Conservation (phyloP, 1,140 invertebrate species). For the Octopus sinensis region DNA sequence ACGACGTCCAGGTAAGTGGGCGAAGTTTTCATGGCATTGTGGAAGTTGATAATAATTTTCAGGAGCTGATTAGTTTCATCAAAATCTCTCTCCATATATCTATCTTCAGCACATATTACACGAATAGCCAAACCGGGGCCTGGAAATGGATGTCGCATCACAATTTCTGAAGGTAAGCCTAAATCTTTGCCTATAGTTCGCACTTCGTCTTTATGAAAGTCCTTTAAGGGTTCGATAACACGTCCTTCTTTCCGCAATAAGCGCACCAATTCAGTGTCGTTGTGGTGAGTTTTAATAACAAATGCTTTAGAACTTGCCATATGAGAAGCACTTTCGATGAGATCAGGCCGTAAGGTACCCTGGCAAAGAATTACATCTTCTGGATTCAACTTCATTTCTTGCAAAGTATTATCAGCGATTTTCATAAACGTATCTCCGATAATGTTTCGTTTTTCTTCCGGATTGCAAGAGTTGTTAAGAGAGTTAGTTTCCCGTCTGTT, state of each 20-base stretch:
- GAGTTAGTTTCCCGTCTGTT: slow-evolving; percentile 78
- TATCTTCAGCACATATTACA: slow-evolving; percentile 91
- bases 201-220: slow-evolving; percentile 99
- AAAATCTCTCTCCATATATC: slow-evolving; percentile 93
- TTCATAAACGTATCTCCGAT: slow-evolving; percentile 98
- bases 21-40: slow-evolving; percentile 86
- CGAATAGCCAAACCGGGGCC: slow-evolving; percentile 85
- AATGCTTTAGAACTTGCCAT: slow-evolving; percentile 82
- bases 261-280: slow-evolving; percentile 92
- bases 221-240: slow-evolving; percentile 93
- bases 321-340: slow-evolving; percentile 93
- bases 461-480: slow-evolving; percentile 80
- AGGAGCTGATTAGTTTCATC: slow-evolving; percentile 87
- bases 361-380: slow-evolving; percentile 56
- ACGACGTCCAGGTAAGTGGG: slow-evolving; percentile 87
- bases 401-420: slow-evolving; percentile 56
- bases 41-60: slow-evolving; percentile 90
- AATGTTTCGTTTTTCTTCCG: slow-evolving; percentile 97
- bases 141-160: slow-evolving; percentile 95
- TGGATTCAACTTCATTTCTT: slow-evolving; percentile 51
- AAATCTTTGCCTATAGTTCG: slow-evolving; percentile 75
- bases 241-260: slow-evolving; percentile 77
- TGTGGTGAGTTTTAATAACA: slow-evolving; percentile 99
- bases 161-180: slow-evolving; percentile 79
- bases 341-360: slow-evolving; percentile 87